Percentiles rank a stretch among this genome's conserved stretches.
Evolutionary conservation across 37 sponge, comb jelly and placozoan species (phyloP).

Genomic region (Theonella swinhoei): DNA sequence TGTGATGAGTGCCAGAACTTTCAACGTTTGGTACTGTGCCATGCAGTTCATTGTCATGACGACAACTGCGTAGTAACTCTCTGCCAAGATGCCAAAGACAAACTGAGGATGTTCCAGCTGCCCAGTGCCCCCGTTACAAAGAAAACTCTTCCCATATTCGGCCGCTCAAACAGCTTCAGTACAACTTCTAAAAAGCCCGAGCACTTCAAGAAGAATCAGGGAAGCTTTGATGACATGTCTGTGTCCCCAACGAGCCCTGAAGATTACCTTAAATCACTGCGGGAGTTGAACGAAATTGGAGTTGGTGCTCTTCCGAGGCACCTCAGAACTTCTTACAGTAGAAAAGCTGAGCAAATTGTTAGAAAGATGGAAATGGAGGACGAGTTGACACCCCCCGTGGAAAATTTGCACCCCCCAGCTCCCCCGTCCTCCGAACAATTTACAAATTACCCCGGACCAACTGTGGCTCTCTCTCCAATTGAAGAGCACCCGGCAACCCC

Average conservation of each 20-base stretch:
- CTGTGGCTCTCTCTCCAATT: not conserved
- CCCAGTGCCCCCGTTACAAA: not conserved
- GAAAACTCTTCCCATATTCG: not conserved
- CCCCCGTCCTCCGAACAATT: not conserved
- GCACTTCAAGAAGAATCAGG: not conserved
- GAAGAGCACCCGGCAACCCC: not conserved
- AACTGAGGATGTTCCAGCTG: no score
- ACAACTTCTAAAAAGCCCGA: not conserved
- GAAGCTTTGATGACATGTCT: not conserved
- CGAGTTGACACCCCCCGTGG: not conserved
- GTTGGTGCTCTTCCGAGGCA: not conserved
- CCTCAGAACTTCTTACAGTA: not conserved
- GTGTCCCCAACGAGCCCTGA: not conserved
- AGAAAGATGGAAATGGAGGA: not conserved
- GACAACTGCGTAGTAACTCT: not conserved
- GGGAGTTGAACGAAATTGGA: not conserved
- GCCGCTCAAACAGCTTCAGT: not conserved
- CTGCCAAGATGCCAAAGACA: not conserved
- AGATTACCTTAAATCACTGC: not conserved
- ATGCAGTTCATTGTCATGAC: not conserved
- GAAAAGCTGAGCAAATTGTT: not conserved
- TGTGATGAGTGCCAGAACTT: not conserved
- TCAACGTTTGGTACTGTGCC: not conserved
- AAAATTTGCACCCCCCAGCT: not conserved
- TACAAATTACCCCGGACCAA: not conserved